Evolutionary conservation across 2,797 vertebrate genomes (phyloP), one percentile per base, ranked within the genome.

Genomic region (Podarcis siculus): DNA sequence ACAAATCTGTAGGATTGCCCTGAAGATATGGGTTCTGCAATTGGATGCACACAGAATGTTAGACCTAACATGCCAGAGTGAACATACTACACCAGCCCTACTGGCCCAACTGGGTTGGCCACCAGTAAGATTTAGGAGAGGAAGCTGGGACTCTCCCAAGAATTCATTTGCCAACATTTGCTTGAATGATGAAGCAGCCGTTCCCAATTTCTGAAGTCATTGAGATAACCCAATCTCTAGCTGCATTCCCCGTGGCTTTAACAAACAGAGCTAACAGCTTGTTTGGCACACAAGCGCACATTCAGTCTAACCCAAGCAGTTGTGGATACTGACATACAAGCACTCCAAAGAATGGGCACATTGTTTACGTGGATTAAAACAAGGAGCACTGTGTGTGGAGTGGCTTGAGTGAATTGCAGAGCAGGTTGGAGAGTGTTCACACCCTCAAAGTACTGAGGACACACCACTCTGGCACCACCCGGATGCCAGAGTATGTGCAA

Each of bases 401-500:
- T 72, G 17, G 67, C 83, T 78, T 45, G 32, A 30, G 69, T 61
- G 37, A 35, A 73, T 61, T 79, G 91, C 87, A 89, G 79, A 0
- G 27, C 49, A 84, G 67, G 35, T 32, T 79, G 77, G 25, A 81
- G 61, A 66, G 42, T 39, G 12, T 81, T 76, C 79, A 81, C 83
- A 76, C 79, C 83, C 79, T 35, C 90, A 15, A 58, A 88, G 23
- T 83, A 69, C 71, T 55, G 72, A 79, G 39, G 42, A 90, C 80
- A 89, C 80, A 77, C 64, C 77, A 82, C 67, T 49, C 9, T 1
- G 72, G 3, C 88, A 35, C 79, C n/a, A 79, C 42, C 86, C 10
- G 1, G 72, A 27, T 5, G 25, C 87, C 27, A 45, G 88, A 89
- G 78, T 58, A 91, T 42, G 55, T 72, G 91, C n/a, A 89, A 89